A percentile compares a stretch with the other conserved stretches of the same genome.
These are phyloP conservation scores for Ondatra zibethicus DNA, from an alignment of 2,113 vertebrate species.

Conservation along the genomic window DNA sequence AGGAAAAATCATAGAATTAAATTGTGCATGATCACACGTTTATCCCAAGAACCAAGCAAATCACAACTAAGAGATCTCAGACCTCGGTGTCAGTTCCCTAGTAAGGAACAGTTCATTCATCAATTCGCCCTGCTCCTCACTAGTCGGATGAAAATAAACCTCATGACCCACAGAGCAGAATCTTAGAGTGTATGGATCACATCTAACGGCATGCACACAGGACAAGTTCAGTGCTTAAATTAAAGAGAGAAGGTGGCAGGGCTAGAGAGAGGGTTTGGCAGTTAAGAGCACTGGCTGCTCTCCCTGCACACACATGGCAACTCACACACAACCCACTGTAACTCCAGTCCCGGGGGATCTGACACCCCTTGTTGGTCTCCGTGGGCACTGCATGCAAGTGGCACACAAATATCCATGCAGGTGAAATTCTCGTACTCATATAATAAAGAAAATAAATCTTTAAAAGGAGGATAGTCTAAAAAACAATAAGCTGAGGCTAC, in stretches of 20 bases:
- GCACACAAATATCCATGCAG: not conserved
- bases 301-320: not conserved
- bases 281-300: too few species aligned
- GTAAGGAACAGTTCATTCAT: not conserved
- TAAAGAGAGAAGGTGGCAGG: not conserved
- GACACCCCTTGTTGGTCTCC: not conserved
- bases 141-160: not conserved
- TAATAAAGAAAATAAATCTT: not conserved
- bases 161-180: not conserved
- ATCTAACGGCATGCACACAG: not conserved
- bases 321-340: too few species aligned
- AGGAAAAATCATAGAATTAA: slow-evolving; percentile 37
- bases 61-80: not conserved
- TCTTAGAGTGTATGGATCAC: not conserved
- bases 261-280: not conserved
- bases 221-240: not conserved
- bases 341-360: not conserved
- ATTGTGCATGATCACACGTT: not conserved
- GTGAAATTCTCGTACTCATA: not conserved
- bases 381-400: too few species aligned
- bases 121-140: not conserved
- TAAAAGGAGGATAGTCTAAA: not conserved
- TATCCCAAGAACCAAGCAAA: not conserved
- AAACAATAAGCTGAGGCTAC: not conserved
- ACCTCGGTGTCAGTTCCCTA: not conserved